These are phyloP conservation scores for Oenanthe oenanthe DNA, from an alignment of 2,113 vertebrate species.

Conservation along the genomic window DNA sequence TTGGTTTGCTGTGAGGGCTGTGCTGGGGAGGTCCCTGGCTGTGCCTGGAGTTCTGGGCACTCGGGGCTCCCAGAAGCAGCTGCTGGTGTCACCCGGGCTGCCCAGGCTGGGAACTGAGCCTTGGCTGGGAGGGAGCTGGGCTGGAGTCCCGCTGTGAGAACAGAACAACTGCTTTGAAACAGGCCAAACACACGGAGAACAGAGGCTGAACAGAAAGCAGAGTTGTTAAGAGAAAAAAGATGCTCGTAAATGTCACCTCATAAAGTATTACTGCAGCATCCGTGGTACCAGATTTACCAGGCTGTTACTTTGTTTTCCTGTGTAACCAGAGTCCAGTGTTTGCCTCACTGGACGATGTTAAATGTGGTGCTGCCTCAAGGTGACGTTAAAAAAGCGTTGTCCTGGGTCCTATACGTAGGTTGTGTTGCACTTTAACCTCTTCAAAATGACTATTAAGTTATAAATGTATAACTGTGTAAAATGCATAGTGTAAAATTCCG, in stretches of 20 bases:
- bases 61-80: neutral
- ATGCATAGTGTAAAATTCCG: accelerated
- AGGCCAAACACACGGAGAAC: accelerated
- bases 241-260: accelerated
- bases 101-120: neutral
- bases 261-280: neutral
- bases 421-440: neutral
- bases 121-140: neutral
- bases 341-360: neutral
- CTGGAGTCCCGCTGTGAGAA: neutral
- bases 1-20: neutral
- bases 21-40: neutral
- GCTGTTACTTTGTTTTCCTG: neutral
- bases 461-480: neutral
- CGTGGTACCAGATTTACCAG: accelerated
- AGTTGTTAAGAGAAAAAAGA: neutral
- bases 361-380: neutral
- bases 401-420: neutral
- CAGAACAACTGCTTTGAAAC: neutral
- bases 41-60: neutral
- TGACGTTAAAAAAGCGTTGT: neutral
- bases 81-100: neutral
- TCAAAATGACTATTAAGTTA: neutral
- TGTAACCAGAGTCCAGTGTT: accelerated
- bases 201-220: neutral